Percentiles rank a stretch among this genome's conserved stretches.
phyloP scores from a whole-genome alignment of 2,113 vertebrate species.

The Etheostoma spectabile region DNA sequence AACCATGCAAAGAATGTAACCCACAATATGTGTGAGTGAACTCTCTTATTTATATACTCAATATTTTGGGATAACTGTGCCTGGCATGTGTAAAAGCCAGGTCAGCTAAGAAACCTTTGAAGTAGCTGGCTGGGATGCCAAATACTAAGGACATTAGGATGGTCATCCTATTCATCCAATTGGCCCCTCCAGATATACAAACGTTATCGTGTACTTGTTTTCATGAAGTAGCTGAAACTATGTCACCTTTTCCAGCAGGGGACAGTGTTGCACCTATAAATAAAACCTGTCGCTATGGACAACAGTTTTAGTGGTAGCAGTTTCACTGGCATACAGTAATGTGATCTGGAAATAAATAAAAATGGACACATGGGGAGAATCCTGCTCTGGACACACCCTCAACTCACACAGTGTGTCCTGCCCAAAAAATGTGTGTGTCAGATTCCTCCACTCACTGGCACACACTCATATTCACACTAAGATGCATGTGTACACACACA shows the following conservation, averaged over 20 bases:
- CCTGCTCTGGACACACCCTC: conserved; percentile 69
- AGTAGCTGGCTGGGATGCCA: not conserved
- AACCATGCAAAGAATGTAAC: conserved; percentile 37
- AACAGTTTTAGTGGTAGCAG: conserved; percentile 5
- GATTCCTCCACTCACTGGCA: conserved; percentile 57
- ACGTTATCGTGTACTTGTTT: not conserved
- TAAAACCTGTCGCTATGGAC: conserved; percentile 26
- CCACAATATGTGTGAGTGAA: conserved; percentile 2
- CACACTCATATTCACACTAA: conserved; percentile 20
- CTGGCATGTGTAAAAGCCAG: not conserved
- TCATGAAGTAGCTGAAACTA: conserved; percentile 12
- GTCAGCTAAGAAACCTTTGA: not conserved
- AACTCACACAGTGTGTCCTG: conserved; percentile 45
- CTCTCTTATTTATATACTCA: not conserved
- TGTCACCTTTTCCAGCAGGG: conserved; percentile 67
- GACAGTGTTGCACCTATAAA: conserved; percentile 63
- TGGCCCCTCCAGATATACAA: conserved; percentile 1
- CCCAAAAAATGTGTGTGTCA: conserved; percentile 53
- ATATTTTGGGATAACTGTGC: not conserved
- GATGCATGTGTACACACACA: not conserved
- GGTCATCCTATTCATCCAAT: too few relatives aligned
- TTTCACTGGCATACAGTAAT: conserved; percentile 48
- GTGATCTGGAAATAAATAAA: conserved; percentile 65
- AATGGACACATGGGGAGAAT: conserved; percentile 69
- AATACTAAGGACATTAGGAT: not conserved